Percentiles rank a stretch among this genome's conserved stretches.
phyloP scores from a whole-genome alignment of 2,113 vertebrate genomes.

The Chlamydotis undulata region DNA sequence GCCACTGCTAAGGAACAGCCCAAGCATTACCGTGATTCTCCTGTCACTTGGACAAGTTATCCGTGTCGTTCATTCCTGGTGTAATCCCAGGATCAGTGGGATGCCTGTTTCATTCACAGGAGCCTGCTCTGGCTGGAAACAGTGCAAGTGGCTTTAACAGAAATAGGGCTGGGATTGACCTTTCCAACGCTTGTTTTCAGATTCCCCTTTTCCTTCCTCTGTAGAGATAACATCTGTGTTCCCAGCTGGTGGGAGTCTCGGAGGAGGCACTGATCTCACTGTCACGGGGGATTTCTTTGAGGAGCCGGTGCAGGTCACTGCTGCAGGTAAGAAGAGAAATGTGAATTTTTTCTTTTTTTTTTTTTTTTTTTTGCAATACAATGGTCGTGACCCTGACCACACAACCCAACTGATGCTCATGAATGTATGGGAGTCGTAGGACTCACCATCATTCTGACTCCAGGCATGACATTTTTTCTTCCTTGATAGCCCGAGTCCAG shows the following conservation, averaged over 20 bases:
- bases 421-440: not conserved
- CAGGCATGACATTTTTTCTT: not conserved
- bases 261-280: conserved; percentile 71
- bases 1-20: not conserved
- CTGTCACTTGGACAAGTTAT: not conserved
- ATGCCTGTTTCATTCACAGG: not conserved
- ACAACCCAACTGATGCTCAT: not conserved
- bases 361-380: too few relatives aligned
- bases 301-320: conserved; percentile 50
- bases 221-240: conserved; percentile 71
- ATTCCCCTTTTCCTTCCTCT: not conserved
- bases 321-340: conserved; percentile 63
- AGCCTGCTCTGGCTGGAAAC: not conserved
- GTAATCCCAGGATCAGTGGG: not conserved
- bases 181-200: not conserved
- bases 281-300: conserved; percentile 75
- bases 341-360: too few relatives aligned
- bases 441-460: not conserved
- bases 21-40: not conserved
- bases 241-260: conserved; percentile 71
- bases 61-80: not conserved
- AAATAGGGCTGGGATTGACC: not conserved
- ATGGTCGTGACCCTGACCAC: not conserved
- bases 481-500: not conserved
- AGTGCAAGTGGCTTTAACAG: not conserved